Evolutionary conservation across 1,140 invertebrate species (phyloP).

Genomic region (Eupristina koningsbergeri): DNA sequence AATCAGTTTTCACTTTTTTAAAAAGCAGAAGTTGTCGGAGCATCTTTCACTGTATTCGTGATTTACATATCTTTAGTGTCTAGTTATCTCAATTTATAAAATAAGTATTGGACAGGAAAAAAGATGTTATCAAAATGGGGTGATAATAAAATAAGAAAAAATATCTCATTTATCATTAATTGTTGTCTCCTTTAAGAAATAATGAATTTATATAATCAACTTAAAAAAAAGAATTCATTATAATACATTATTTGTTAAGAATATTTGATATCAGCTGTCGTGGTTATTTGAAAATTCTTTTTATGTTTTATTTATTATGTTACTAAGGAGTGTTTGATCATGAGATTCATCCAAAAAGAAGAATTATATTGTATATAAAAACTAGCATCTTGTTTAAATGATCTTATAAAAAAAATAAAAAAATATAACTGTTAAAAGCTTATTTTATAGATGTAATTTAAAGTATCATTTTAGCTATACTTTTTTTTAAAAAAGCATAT

Average conservation of each 20-base stretch:
- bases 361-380: background rate
- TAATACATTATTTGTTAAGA: slow-evolving; percentile 12
- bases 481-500: slow-evolving; percentile 28
- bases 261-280: slow-evolving; percentile 11
- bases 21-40: slow-evolving; percentile 49
- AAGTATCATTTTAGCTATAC: background rate
- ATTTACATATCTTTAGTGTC: slow-evolving; percentile 60
- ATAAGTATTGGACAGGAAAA: slow-evolving; percentile 43
- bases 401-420: slow-evolving; percentile 15
- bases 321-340: slow-evolving; percentile 31
- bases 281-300: slow-evolving; percentile 22
- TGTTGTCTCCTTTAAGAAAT: slow-evolving; percentile 7
- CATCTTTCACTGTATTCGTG: slow-evolving; percentile 55
- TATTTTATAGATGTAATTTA: slow-evolving; percentile 9
- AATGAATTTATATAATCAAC: background rate
- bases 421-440: slow-evolving; percentile 29
- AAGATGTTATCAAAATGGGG: slow-evolving; percentile 35
- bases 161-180: background rate
- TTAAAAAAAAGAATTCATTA: slow-evolving; percentile 33
- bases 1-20: slow-evolving; percentile 49
- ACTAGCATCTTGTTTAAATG: background rate
- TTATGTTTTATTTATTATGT: slow-evolving; percentile 17
- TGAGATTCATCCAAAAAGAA: background rate
- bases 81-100: slow-evolving; percentile 58
- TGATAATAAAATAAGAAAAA: slow-evolving; percentile 24